phyloP scores from a whole-genome alignment of 2,113 vertebrate genomes.

The Nothoprocta pentlandii region DNA sequence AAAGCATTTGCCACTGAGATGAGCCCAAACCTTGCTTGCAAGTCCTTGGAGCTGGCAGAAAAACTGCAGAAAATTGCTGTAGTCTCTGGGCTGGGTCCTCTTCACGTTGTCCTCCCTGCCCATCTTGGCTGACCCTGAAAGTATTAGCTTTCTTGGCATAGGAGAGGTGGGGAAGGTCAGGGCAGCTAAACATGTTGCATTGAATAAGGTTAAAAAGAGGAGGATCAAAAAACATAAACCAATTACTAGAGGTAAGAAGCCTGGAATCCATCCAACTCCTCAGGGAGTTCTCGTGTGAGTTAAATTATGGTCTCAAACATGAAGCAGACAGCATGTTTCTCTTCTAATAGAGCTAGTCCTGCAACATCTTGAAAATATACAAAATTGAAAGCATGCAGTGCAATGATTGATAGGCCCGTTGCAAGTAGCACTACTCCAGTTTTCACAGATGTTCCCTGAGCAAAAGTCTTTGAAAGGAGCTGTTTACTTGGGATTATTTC shows the following conservation, averaged over 20 bases:
- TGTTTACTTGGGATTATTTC: constrained; percentile 36
- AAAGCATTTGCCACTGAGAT: accelerated
- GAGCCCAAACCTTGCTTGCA: background rate
- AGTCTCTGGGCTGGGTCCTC: background rate
- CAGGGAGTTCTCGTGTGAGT: background rate
- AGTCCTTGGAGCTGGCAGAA: background rate
- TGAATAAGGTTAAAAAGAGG: background rate
- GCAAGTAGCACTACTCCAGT: background rate
- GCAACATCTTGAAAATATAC: background rate
- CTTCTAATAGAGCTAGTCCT: background rate
- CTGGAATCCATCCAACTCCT: constrained; percentile 15
- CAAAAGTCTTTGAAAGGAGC: background rate
- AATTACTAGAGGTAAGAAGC: background rate
- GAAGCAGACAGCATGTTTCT: constrained; percentile 12
- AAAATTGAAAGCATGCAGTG: background rate
- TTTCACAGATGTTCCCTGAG: constrained; percentile 7
- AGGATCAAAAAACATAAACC: background rate
- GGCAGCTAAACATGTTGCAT: background rate
- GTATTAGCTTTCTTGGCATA: background rate
- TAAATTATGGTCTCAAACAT: constrained; percentile 16
- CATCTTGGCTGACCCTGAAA: background rate
- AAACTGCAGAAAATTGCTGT: background rate
- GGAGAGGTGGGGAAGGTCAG: background rate
- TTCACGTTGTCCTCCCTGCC: background rate
- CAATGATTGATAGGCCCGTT: constrained; percentile 21